Conservation (phyloP, 2,113 vertebrate genomes). For the mouse (Mus musculus) region GRCm39 chr16:4952501-4953000, state of each 20-base stretch:
- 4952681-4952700: background rate
- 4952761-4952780: background rate
- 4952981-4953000: background rate
- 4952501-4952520: background rate
- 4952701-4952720: background rate
- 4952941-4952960: background rate
- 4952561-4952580: slow-evolving; percentile 8
- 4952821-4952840: background rate
- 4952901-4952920: background rate
- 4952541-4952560: background rate
- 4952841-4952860: slow-evolving; percentile 63
- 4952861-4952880: slow-evolving; percentile 52
- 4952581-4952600: slow-evolving; percentile 23
- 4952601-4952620: background rate
- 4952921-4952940: background rate
- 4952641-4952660: background rate
- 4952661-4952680: background rate
- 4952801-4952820: slow-evolving; percentile 63
- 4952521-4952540: background rate
- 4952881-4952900: background rate
- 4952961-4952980: background rate
- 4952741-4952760: background rate
- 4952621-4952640: background rate
- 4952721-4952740: background rate
- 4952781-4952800: background rate